These are phyloP conservation scores for Cuniculus paca DNA, from an alignment of 2,797 vertebrate species.

Conservation along the genomic window DNA sequence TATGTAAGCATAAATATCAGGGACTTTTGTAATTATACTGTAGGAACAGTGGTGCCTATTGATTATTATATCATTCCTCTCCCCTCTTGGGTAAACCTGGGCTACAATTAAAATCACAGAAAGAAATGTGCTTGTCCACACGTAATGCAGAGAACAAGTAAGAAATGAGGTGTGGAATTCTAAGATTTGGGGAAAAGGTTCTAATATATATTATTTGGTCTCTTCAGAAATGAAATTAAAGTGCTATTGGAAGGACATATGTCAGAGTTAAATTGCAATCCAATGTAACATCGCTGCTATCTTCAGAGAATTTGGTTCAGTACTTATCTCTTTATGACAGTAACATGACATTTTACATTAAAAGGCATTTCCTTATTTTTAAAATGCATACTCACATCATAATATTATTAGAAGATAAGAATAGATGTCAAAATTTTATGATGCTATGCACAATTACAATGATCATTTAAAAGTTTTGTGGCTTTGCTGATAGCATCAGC, in stretches of 20 bases:
- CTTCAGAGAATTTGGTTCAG: background rate
- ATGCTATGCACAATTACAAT: background rate
- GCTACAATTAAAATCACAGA: background rate
- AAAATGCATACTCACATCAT: background rate
- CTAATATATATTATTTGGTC: too few relatives aligned
- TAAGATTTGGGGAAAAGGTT: background rate
- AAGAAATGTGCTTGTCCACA: background rate
- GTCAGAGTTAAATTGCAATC: background rate
- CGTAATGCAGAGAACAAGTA: background rate
- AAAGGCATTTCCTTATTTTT: background rate
- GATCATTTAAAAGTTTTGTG: background rate
- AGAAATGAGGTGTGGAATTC: background rate
- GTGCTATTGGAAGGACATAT: background rate
- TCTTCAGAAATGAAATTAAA: background rate
- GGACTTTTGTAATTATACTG: background rate
- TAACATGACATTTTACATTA: background rate
- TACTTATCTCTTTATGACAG: background rate
- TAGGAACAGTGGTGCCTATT: background rate
- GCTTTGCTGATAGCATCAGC: background rate
- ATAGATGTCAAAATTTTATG: background rate
- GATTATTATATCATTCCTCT: background rate
- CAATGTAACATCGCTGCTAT: background rate
- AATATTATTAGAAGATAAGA: background rate
- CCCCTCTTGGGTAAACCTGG: background rate
- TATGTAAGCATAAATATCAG: background rate